Percentiles rank a stretch among this genome's conserved stretches.
Conservation (phyloP, 92 coral and sea anemone genomes). For the Epizoanthus fatuus region DNA sequence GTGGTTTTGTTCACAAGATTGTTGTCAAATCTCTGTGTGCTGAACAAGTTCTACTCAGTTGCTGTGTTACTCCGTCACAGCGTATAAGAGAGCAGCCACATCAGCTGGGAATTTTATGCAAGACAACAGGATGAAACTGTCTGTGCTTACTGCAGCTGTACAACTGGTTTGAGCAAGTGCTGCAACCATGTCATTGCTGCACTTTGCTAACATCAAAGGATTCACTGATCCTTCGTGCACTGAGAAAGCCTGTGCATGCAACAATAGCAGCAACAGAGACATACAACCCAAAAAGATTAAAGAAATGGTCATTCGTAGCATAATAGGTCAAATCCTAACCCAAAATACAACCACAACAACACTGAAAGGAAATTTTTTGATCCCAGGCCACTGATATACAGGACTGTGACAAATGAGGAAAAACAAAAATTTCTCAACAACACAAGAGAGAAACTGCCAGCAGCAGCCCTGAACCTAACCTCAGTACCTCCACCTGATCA, state of each 20-base stretch:
- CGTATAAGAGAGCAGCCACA: conserved; percentile 47
- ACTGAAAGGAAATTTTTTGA: conserved; percentile 26
- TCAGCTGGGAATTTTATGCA: conserved; percentile 15
- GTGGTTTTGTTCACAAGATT: conserved; percentile 67
- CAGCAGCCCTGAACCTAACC: conserved; percentile 50
- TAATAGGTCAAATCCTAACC: conserved; percentile 25
- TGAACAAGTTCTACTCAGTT: conserved; percentile 27
- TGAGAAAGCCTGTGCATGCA: conserved; percentile 38
- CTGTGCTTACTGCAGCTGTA: conserved; percentile 52
- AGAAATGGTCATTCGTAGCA: conserved; percentile 50
- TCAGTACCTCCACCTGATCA: conserved; percentile 49
- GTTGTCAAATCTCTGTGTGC: conserved; percentile 3
- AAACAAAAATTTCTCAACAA: conserved; percentile 30
- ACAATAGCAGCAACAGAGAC: conserved; percentile 32
- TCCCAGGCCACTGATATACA: conserved; percentile 7
- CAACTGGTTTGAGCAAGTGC: conserved; percentile 42
- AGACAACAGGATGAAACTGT: conserved; percentile 16
- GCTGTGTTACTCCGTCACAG: conserved; percentile 57
- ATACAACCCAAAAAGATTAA: conserved; percentile 41
- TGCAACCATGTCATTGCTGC: conserved; percentile 53
- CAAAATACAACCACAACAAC: conserved; percentile 13
- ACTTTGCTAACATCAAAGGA: conserved; percentile 13
- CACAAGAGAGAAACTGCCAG: conserved; percentile 46
- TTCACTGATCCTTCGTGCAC: conserved; percentile 41
- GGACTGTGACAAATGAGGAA: conserved; percentile 26